Percentiles rank a stretch among this genome's conserved stretches.
Conservation (phyloP, 2,113 vertebrate species). For the Nycticorax nycticorax region DNA sequence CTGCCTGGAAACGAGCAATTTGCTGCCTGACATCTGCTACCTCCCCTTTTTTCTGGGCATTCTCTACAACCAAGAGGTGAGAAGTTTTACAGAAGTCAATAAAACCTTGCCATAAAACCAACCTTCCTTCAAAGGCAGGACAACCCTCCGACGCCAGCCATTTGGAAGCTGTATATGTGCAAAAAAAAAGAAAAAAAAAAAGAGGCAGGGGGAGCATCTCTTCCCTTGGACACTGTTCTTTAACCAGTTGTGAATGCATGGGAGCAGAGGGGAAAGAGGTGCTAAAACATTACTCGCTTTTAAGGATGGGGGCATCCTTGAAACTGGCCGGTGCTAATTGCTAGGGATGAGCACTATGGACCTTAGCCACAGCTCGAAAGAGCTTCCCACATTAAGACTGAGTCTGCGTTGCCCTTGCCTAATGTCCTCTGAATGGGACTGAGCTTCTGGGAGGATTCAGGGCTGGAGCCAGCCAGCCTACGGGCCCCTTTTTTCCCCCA, state of each 20-base stretch:
- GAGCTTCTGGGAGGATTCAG: not conserved
- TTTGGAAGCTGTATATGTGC: not conserved
- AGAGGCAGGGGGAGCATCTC: rapidly evolving
- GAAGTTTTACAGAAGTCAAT: conserved; percentile 48
- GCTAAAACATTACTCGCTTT: not conserved
- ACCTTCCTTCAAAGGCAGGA: conserved; percentile 24
- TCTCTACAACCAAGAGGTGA: conserved; percentile 7
- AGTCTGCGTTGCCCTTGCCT: not conserved
- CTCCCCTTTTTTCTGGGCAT: not conserved
- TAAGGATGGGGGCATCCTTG: not conserved
- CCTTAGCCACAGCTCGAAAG: no score
- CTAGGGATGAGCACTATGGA: not conserved
- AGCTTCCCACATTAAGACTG: not conserved
- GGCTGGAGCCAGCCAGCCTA: not conserved
- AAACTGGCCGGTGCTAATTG: not conserved
- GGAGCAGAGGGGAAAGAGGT: not conserved
- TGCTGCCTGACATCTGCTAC: not conserved
- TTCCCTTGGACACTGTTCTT: not conserved
- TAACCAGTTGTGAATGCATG: not conserved
- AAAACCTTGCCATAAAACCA: conserved; percentile 35
- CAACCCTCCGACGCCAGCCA: not conserved
- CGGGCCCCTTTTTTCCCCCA: not conserved
- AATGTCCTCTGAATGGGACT: rapidly evolving
- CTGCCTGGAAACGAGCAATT: not conserved
- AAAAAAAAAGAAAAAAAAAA: not conserved